phyloP scores from a whole-genome alignment of 2,888 invertebrate genomes.

The Molanna angustata region DNA sequence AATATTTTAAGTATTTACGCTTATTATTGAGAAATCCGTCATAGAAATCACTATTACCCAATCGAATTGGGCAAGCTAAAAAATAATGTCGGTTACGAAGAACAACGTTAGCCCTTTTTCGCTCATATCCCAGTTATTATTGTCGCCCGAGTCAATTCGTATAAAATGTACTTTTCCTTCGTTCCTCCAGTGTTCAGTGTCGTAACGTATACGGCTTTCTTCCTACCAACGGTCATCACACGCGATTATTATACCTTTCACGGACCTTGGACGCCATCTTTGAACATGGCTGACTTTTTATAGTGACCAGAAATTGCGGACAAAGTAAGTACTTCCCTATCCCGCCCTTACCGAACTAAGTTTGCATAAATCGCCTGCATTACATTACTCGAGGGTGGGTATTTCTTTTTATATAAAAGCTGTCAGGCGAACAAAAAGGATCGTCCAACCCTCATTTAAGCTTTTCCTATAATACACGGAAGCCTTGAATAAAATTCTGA shows the following conservation, averaged over 20 bases:
- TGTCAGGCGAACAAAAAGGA: neutral
- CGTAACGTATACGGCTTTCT: neutral
- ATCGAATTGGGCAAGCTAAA: no score
- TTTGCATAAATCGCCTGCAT: neutral
- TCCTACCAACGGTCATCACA: conserved; percentile 8
- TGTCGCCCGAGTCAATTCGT: conserved; percentile 9
- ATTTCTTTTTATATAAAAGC: neutral
- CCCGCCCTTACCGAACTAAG: neutral
- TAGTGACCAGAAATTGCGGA: neutral
- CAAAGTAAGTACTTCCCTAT: neutral
- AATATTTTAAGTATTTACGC: no score
- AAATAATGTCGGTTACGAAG: no score
- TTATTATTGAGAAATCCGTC: no score
- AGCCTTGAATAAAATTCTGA: neutral
- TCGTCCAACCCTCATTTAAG: neutral
- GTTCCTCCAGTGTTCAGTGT: conserved; percentile 1
- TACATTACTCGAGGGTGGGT: neutral
- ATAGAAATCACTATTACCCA: no score
- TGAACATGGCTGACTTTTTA: neutral
- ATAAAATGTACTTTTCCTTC: conserved; percentile 16
- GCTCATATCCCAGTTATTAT: conserved; percentile 7
- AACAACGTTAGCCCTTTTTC: no score
- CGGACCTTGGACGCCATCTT: neutral
- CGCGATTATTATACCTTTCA: conserved; percentile 7
- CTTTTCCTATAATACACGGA: neutral